These are phyloP conservation scores for Rhabdomys dilectus DNA, from an alignment of 2,113 vertebrate species.

Conservation along the genomic window DNA sequence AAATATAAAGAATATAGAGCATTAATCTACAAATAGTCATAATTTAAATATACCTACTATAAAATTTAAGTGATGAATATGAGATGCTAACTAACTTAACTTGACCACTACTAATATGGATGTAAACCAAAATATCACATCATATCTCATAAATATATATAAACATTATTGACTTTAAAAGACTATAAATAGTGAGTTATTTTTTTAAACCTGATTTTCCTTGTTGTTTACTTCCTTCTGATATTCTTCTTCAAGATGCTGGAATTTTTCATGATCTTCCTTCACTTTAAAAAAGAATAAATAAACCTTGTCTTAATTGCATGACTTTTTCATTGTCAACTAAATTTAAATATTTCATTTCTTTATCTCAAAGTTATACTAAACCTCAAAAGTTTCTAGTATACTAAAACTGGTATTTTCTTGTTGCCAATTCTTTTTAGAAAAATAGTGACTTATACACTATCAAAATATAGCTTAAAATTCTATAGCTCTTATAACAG, in stretches of 20 bases:
- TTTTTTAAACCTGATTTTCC: conserved; percentile 90
- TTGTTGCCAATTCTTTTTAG: conserved; percentile 48
- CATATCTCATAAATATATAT: not conserved
- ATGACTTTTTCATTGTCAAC: conserved; percentile 18
- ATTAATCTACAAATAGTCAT: not conserved
- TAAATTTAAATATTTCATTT: conserved; percentile 59
- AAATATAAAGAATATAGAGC: conserved; percentile 44
- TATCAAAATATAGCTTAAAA: conserved; percentile 50
- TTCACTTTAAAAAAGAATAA: conserved; percentile 89
- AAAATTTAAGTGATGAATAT: not conserved
- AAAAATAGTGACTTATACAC: conserved; percentile 48
- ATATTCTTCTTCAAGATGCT: conserved; percentile 89
- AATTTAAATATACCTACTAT: not conserved
- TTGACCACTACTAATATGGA: not conserved
- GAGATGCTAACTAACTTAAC: not conserved
- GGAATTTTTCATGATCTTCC: conserved; percentile 89
- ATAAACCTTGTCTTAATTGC: conserved; percentile 43
- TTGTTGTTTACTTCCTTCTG: conserved; percentile 88
- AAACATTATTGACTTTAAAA: conserved; percentile 44
- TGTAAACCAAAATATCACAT: conserved; percentile 4
- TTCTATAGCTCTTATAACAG: conserved; percentile 16
- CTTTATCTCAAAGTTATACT: conserved; percentile 28
- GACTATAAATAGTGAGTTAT: not conserved
- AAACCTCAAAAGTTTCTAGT: conserved; percentile 24
- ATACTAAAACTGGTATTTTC: conserved; percentile 29